phyloP scores from a whole-genome alignment of 2,113 vertebrate genomes.

The Zapornia atra region DNA sequence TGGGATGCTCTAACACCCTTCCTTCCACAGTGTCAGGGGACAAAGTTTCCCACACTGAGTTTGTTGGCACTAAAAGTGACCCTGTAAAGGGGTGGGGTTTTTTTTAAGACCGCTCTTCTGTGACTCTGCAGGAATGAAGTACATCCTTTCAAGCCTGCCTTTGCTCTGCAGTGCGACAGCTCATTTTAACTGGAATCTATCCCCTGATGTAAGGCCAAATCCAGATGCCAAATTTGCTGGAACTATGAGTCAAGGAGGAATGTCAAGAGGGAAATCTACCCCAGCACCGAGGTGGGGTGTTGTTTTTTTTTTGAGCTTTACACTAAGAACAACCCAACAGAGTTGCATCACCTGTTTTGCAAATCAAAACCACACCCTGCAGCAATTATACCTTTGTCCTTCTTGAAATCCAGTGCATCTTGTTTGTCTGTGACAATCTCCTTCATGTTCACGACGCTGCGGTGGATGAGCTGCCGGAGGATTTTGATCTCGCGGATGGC shows the following conservation, averaged over 20 bases:
- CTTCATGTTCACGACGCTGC: constrained; percentile 99
- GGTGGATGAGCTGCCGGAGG: constrained; percentile 93
- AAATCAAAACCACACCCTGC: not conserved
- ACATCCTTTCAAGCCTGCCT: not conserved
- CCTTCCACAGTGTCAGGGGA: not conserved
- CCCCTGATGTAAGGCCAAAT: not conserved
- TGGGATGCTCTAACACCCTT: not conserved
- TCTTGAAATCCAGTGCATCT: constrained; percentile 98
- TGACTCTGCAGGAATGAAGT: not conserved
- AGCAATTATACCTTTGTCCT: constrained; percentile 89
- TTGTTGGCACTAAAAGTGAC: not conserved
- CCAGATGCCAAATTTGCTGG: not conserved
- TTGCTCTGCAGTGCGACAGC: not conserved
- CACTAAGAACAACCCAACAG: not conserved
- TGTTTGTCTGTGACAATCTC: constrained; percentile 99
- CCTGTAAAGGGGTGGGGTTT: not conserved
- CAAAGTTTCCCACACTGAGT: not conserved
- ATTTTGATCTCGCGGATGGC: constrained; percentile 99
- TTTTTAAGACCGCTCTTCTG: not conserved
- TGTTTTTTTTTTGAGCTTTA: not conserved
- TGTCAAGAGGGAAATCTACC: rapidly evolving
- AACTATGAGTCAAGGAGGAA: rapidly evolving
- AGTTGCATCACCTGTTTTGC: not conserved
- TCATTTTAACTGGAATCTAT: not conserved
- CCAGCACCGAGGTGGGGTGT: not conserved